Percentiles rank a stretch among this genome's conserved stretches.
phyloP scores from a whole-genome alignment of 1,140 invertebrate genomes.

The Drosophila serrata region DNA sequence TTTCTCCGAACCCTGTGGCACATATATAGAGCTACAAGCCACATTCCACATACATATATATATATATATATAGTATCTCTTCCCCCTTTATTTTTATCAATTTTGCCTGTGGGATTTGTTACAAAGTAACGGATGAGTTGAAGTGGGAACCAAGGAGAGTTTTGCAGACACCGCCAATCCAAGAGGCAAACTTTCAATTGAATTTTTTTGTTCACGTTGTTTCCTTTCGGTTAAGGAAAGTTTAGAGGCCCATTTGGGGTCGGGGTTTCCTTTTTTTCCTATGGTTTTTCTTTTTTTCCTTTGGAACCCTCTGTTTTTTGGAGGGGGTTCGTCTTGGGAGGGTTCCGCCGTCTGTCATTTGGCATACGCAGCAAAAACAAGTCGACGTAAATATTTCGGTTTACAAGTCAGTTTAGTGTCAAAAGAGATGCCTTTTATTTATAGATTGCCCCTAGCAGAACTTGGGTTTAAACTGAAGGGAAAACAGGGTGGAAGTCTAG shows the following conservation, averaged over 20 bases:
- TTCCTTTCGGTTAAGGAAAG: conserved; percentile 53
- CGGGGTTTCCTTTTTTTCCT: conserved; percentile 22
- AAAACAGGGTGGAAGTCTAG: conserved; percentile 12
- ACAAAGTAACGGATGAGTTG: conserved; percentile 73
- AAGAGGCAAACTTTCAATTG: conserved; percentile 78
- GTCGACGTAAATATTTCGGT: conserved; percentile 72
- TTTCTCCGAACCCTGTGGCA: conserved; percentile 58
- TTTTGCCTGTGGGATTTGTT: conserved; percentile 81
- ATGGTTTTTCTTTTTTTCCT: background rate
- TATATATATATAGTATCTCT: background rate
- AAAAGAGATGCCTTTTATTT: conserved; percentile 74
- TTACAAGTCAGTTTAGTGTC: conserved; percentile 82
- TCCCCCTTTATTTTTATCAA: conserved; percentile 72
- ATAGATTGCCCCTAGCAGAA: conserved; percentile 57
- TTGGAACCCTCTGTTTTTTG: conserved; percentile 12
- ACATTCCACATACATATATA: too few species aligned
- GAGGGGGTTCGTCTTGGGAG: conserved; percentile 12
- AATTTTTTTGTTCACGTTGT: conserved; percentile 61
- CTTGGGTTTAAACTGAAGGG: conserved; percentile 1
- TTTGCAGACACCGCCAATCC: conserved; percentile 61
- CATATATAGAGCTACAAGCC: conserved; percentile 34
- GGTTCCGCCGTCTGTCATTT: conserved; percentile 64
- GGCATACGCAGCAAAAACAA: conserved; percentile 49
- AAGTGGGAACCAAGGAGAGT: conserved; percentile 20
- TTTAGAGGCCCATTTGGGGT: conserved; percentile 44